Percentiles rank a stretch among this genome's conserved stretches.
phyloP scores from a whole-genome alignment of 2,113 vertebrate genomes.

The Amphiprion ocellaris region DNA sequence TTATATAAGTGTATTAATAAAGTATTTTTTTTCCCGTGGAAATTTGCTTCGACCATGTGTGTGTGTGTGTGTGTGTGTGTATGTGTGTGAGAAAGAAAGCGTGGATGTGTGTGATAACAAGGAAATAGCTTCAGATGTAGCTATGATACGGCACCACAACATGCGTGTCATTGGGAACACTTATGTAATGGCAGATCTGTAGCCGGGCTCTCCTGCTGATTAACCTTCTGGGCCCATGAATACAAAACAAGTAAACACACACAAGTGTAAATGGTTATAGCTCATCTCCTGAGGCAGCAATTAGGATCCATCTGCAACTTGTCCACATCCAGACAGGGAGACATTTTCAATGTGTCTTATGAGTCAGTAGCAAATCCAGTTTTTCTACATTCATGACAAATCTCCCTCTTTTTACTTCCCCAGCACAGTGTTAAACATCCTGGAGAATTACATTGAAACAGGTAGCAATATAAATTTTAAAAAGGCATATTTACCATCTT shows the following conservation, averaged over 20 bases:
- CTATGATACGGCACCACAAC: constrained; percentile 2
- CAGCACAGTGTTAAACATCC: too few relatives aligned
- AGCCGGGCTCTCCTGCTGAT: constrained; percentile 52
- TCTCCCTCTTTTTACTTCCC: too few relatives aligned
- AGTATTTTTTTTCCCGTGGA: constrained; percentile 95
- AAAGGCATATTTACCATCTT: neutral
- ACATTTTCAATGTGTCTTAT: constrained; percentile 1
- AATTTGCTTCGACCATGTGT: constrained; percentile 53
- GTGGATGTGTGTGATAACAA: constrained; percentile 14
- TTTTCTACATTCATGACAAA: neutral
- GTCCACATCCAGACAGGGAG: constrained; percentile 1
- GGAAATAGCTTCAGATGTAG: constrained; percentile 31
- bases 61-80: too few relatives aligned
- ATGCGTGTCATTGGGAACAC: constrained; percentile 48
- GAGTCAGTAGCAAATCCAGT: neutral
- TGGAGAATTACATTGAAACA: too few relatives aligned
- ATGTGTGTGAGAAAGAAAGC: neutral
- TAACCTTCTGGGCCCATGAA: constrained; percentile 39
- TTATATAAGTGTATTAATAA: constrained; percentile 94
- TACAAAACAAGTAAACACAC: constrained; percentile 42
- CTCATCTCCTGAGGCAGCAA: constrained; percentile 35
- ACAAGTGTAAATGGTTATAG: constrained; percentile 22
- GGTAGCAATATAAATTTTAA: neutral
- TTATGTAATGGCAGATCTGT: constrained; percentile 58
- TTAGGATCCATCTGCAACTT: constrained; percentile 28